Evolutionary conservation across 2,888 invertebrate genomes (phyloP).

Genomic region (Scrobipalpa costella): DNA sequence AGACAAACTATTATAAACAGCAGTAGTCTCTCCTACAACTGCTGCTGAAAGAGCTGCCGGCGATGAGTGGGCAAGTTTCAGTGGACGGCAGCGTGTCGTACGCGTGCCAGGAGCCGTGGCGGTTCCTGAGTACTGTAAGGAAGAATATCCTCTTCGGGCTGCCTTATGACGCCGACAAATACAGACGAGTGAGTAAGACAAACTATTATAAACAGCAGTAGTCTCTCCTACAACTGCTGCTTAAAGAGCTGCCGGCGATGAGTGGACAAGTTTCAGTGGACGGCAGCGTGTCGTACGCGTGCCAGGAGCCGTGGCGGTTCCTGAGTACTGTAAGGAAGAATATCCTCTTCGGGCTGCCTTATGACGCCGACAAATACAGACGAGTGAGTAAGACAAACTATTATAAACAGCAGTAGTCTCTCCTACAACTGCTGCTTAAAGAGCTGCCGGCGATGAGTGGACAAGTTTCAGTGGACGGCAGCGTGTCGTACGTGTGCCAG

Average conservation of each 20-base stretch:
- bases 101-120: slow-evolving; percentile 93
- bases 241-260: slow-evolving; percentile 85
- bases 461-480: slow-evolving; percentile 82
- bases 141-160: slow-evolving; percentile 94
- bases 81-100: slow-evolving; percentile 86
- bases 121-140: slow-evolving; percentile 87
- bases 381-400: slow-evolving; percentile 50
- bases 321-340: slow-evolving; percentile 90
- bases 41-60: slow-evolving; percentile 86
- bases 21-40: slow-evolving; percentile 84
- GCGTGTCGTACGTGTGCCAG: slow-evolving; percentile 88
- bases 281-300: slow-evolving; percentile 86
- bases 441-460: slow-evolving; percentile 85
- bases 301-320: slow-evolving; percentile 94
- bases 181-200: slow-evolving; percentile 62
- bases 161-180: slow-evolving; percentile 81
- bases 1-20: neutral
- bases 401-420: slow-evolving; percentile 80
- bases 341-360: slow-evolving; percentile 89
- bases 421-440: slow-evolving; percentile 85
- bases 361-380: slow-evolving; percentile 81
- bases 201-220: slow-evolving; percentile 76
- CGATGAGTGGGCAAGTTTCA: slow-evolving; percentile 82
- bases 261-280: slow-evolving; percentile 83
- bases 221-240: slow-evolving; percentile 84